Evolutionary conservation across 2,888 invertebrate genomes (phyloP).

Genomic region (Blastobasis lacticolella): DNA sequence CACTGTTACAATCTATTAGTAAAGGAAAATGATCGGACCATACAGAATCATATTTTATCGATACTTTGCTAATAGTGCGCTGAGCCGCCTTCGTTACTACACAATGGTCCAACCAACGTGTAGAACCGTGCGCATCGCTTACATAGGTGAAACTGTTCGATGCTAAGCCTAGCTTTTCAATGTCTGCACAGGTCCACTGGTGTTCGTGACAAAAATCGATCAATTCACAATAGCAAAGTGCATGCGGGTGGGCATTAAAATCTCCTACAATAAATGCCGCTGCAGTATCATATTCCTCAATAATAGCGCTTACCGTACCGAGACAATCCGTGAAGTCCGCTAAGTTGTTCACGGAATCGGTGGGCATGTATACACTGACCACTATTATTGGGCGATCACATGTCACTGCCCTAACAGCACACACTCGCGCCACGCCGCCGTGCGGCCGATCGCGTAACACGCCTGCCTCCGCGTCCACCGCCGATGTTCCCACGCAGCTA

Average conservation of each 20-base stretch:
- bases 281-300: not conserved
- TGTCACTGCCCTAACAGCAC: no score
- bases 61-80: no score
- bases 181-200: slow-evolving; percentile 5
- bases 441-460: not conserved
- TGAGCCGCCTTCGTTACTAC: no score
- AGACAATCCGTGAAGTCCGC: slow-evolving; percentile 3
- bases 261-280: not conserved
- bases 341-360: not conserved
- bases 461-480: no score
- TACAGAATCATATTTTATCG: no score
- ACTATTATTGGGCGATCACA: not conserved
- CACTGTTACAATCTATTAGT: no score
- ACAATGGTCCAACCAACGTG: no score
- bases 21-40: no score
- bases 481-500: no score
- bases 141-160: slow-evolving; percentile 2
- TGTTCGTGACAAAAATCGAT: slow-evolving; percentile 4
- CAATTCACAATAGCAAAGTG: slow-evolving; percentile 4
- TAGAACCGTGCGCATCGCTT: not conserved
- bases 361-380: slow-evolving; percentile 3
- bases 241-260: slow-evolving; percentile 3
- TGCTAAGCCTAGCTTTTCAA: slow-evolving; percentile 2
- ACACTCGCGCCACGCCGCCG: not conserved
- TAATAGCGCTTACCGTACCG: not conserved